Evolutionary conservation across 2,888 invertebrate species (phyloP).

Genomic region (Vandiemenella viatica): DNA sequence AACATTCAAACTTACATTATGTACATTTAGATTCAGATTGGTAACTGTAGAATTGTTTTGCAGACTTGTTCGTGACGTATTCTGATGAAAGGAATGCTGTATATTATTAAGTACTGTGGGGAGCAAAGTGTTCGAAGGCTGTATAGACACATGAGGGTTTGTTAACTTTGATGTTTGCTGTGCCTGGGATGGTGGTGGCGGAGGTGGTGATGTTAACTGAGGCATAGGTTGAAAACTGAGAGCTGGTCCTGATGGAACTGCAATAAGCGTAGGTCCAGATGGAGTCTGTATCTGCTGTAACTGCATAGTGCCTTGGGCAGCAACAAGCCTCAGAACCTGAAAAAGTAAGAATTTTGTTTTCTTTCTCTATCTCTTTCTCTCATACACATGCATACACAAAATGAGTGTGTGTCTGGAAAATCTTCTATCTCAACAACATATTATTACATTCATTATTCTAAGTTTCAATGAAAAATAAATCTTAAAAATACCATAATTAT

Average conservation of each 20-base stretch:
- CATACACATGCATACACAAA: too few species aligned
- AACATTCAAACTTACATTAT: neutral
- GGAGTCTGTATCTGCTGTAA: conserved; percentile 34
- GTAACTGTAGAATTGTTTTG: neutral
- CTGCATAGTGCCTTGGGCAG: conserved; percentile 26
- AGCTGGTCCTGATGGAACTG: conserved; percentile 24
- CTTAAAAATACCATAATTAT: too few species aligned
- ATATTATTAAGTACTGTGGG: neutral
- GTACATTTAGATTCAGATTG: neutral
- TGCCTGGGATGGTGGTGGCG: conserved; percentile 3
- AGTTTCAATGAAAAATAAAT: too few species aligned
- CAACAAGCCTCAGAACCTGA: conserved; percentile 24
- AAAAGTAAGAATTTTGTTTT: conserved; percentile 5
- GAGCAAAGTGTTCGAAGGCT: neutral
- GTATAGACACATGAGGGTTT: neutral
- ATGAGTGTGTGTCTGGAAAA: too few species aligned
- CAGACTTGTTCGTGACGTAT: neutral
- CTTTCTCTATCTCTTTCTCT: too few species aligned
- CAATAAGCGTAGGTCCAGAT: conserved; percentile 31
- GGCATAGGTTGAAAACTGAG: conserved; percentile 17
- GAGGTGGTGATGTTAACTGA: conserved; percentile 11
- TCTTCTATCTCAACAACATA: too few species aligned
- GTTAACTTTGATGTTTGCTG: neutral
- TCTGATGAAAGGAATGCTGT: neutral
- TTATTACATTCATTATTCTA: too few species aligned